Conservation (phyloP, 2,797 vertebrate genomes). For the Varecia variegata region DNA sequence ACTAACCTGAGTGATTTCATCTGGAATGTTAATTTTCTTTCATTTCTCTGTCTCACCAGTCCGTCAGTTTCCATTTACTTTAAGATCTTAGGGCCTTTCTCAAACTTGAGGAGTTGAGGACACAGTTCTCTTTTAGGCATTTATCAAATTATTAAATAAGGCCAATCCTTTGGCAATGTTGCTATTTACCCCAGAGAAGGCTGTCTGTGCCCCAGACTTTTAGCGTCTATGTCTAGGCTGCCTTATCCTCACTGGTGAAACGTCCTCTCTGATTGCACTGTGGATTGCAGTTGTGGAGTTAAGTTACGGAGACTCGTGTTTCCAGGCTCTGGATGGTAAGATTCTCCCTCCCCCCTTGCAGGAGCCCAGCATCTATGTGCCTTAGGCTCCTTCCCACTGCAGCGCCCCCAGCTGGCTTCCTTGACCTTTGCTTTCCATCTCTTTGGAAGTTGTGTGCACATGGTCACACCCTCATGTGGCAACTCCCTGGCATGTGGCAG, state of each 20-base stretch:
- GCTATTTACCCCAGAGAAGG: not conserved
- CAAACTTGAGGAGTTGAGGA: not conserved
- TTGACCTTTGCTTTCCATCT: not conserved
- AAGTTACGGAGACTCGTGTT: not conserved
- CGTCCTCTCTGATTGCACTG: not conserved
- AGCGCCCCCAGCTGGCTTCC: not conserved
- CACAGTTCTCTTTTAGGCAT: not conserved
- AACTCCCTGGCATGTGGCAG: not conserved
- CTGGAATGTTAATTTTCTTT: not conserved
- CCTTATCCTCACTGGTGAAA: not conserved
- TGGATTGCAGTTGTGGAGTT: not conserved
- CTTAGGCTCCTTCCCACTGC: not conserved
- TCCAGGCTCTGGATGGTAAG: not conserved
- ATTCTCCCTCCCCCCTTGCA: not conserved
- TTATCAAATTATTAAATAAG: not conserved
- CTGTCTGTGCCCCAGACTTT: not conserved
- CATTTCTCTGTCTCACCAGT: not conserved
- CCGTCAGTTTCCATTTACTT: not conserved
- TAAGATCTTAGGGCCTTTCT: not conserved
- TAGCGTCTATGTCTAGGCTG: not conserved
- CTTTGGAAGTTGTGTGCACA: not conserved
- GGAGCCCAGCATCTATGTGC: fast-evolving
- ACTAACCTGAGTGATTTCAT: not conserved
- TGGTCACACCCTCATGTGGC: not conserved
- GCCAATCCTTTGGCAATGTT: not conserved